Percentiles rank a stretch among this genome's conserved stretches.
Evolutionary conservation across 1,140 invertebrate genomes (phyloP).

Genomic region (Ceratosolen solmsi): DNA sequence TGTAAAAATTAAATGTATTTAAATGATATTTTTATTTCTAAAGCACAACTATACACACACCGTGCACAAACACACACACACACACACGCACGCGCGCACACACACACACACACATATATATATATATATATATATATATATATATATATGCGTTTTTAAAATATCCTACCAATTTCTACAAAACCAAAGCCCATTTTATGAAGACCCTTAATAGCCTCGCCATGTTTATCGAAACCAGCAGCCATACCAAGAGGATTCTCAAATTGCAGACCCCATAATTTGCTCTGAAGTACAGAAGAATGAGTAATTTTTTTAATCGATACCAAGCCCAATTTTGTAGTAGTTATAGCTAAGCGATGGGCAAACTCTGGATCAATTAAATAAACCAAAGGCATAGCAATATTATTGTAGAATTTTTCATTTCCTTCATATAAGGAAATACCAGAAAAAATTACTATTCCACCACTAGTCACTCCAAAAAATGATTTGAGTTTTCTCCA

Average conservation of each 20-base stretch:
- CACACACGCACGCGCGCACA: too few species aligned
- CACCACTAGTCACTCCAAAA: constrained; percentile 64
- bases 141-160: too few species aligned
- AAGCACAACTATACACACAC: too few species aligned
- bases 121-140: too few species aligned
- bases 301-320: constrained; percentile 77
- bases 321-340: constrained; percentile 84
- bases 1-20: too few species aligned
- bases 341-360: constrained; percentile 83
- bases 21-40: too few species aligned
- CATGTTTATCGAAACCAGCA: constrained; percentile 98
- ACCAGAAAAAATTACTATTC: constrained; percentile 76
- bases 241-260: constrained; percentile 95
- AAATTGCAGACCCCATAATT: constrained; percentile 82
- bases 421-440: constrained; percentile 81
- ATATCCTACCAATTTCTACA: constrained; percentile 88
- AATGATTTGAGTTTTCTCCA: constrained; percentile 65
- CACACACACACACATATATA: too few species aligned
- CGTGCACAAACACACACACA: too few species aligned
- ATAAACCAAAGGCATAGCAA: constrained; percentile 82
- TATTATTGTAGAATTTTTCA: constrained; percentile 84
- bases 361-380: constrained; percentile 83
- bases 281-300: constrained; percentile 77
- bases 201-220: constrained; percentile 89
- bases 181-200: constrained; percentile 93